Conservation (phyloP, 1,140 invertebrate species). For the Drosophila orosa region DNA sequence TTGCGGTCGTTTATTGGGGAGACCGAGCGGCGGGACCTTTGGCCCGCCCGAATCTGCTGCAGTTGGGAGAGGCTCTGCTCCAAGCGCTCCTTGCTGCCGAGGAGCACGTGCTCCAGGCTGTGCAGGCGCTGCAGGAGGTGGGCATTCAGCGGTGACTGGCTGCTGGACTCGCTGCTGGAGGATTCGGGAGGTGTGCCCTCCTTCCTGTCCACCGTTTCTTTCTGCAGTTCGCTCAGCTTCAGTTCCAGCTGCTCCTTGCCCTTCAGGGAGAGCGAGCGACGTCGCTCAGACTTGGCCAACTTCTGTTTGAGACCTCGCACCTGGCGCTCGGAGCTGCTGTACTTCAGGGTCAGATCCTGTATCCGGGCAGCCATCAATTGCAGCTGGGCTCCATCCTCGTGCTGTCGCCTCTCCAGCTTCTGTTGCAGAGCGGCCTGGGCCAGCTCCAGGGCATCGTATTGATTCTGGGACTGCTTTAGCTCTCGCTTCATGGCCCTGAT, state of each 20-base stretch:
- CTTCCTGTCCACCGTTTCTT: conserved; percentile 89
- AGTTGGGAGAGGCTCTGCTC: conserved; percentile 84
- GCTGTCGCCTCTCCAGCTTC: conserved; percentile 88
- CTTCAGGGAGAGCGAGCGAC: conserved; percentile 92
- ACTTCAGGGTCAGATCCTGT: conserved; percentile 92
- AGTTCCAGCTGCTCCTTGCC: conserved; percentile 92
- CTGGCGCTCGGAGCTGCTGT: conserved; percentile 92
- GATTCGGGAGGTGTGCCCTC: conserved; percentile 57
- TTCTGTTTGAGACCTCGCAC: conserved; percentile 91
- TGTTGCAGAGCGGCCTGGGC: conserved; percentile 90
- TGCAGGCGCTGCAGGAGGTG: conserved; percentile 86
- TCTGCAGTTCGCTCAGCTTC: conserved; percentile 91
- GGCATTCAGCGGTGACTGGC: conserved; percentile 61
- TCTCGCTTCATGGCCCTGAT: conserved; percentile 93
- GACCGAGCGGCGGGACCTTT: conserved; percentile 86
- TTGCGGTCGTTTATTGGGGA: conserved; percentile 86
- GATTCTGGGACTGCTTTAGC: conserved; percentile 91
- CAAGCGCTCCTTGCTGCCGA: conserved; percentile 85
- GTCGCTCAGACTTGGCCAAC: conserved; percentile 90
- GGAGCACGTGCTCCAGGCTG: conserved; percentile 86
- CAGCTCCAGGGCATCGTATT: conserved; percentile 92
- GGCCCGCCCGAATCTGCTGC: conserved; percentile 85
- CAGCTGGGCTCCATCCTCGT: conserved; percentile 90
- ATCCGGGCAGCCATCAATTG: conserved; percentile 93
- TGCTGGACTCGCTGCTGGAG: conserved; percentile 50